Evolutionary conservation across 1,140 invertebrate genomes (phyloP).

Genomic region (Halesus radiatus): DNA sequence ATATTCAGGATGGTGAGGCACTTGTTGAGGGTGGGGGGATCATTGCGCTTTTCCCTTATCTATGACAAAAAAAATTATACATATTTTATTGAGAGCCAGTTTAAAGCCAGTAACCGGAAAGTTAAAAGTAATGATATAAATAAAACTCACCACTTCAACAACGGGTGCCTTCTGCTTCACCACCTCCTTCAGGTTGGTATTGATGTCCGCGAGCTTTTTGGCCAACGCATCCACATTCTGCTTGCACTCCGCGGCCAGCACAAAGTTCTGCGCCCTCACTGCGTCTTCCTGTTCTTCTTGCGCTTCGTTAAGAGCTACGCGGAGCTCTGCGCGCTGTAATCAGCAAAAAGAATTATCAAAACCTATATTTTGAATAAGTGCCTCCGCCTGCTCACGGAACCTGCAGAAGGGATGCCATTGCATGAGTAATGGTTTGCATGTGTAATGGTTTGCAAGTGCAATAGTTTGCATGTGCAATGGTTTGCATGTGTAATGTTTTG

Average conservation of each 20-base stretch:
- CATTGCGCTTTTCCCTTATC: conserved; percentile 62
- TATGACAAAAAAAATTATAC: not conserved
- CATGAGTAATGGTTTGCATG: too few relatives aligned
- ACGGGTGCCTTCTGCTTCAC: conserved; percentile 53
- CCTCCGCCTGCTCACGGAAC: too few relatives aligned
- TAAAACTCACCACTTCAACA: conserved; percentile 60
- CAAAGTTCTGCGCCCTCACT: conserved; percentile 66
- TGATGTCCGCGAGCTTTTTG: conserved; percentile 65
- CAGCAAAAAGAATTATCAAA: not conserved
- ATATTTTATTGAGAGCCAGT: too few relatives aligned
- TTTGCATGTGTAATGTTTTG: too few relatives aligned
- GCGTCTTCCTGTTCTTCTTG: conserved; percentile 68
- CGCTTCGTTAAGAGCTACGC: conserved; percentile 68
- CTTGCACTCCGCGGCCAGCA: conserved; percentile 66
- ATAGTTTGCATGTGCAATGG: too few relatives aligned
- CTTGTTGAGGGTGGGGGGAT: conserved; percentile 64
- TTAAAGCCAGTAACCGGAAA: too few relatives aligned
- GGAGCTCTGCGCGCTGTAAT: conserved; percentile 63
- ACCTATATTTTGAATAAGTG: too few relatives aligned
- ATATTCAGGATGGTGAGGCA: conserved; percentile 67
- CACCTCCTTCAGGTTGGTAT: conserved; percentile 59
- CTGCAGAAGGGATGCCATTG: too few relatives aligned
- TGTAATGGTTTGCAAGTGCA: too few relatives aligned
- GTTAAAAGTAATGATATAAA: too few relatives aligned
- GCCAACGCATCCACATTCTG: conserved; percentile 66